Evolutionary conservation across 2,797 vertebrate species (phyloP).

Genomic region (Orientallactaga sibirica): DNA sequence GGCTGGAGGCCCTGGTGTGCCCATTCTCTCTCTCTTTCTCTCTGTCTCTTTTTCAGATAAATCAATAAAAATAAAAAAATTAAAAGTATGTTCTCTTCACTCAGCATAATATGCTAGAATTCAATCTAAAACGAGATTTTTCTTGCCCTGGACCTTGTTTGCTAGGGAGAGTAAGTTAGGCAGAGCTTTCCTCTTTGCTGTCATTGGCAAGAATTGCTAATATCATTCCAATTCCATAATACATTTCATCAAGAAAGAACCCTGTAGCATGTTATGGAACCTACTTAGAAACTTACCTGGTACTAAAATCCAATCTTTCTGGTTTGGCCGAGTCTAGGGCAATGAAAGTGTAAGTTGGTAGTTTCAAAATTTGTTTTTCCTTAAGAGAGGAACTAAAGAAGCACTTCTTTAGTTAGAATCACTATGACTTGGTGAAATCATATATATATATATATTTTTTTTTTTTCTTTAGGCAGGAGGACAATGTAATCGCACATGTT

Average conservation of each 20-base stretch:
- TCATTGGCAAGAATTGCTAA: not conserved
- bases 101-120: not conserved
- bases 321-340: not conserved
- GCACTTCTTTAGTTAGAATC: slow-evolving; percentile 70
- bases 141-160: not conserved
- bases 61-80: no score
- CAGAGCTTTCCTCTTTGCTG: not conserved
- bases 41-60: no score
- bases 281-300: not conserved
- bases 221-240: not conserved
- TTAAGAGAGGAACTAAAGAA: slow-evolving; percentile 12
- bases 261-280: not conserved
- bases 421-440: not conserved
- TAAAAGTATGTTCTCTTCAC: not conserved
- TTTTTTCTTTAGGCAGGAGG: slow-evolving; percentile 62
- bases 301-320: not conserved
- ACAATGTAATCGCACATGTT: slow-evolving; percentile 62
- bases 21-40: no score
- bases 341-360: not conserved
- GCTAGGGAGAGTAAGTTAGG: not conserved
- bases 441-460: not conserved
- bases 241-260: not conserved
- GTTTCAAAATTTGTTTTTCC: not conserved
- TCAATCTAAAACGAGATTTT: slow-evolving; percentile 6
- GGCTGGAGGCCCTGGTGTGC: no score